Base-by-base conservation (phyloP, 1,140 invertebrate species). In the Papilio polyxenes region DNA sequence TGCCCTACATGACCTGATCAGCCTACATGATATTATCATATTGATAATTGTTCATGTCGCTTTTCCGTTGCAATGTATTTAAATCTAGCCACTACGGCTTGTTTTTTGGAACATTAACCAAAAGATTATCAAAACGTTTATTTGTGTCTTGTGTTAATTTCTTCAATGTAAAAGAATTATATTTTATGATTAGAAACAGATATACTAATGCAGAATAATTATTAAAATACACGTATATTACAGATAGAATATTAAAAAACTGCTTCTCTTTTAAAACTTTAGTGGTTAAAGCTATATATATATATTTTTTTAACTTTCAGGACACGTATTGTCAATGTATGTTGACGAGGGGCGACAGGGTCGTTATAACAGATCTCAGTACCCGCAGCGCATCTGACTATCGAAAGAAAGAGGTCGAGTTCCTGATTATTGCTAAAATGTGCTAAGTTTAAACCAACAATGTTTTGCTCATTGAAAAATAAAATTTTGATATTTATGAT, bases 331-430 rank as follows among this genome's bases (percentile, higher is more conserved):
- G 85, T 84, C 86, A 85, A 91, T 90, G 86, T 15, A 40, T 37
- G 87, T 85, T 83, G 86, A 87, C 80, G 76, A 80, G 81, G 79
- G 37, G 40, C 76, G 76, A 37, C 53, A 72, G 82, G 89, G 90
- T 92, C 91, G 87, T 84, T 87, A 87, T 88, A 89, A 90, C 87
- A 90, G 87, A 89, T 81, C 90, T 90, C 89, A 84, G 84, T 90
- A 89, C 85, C 80, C 81, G 79, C 78, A 82, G 81, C 84, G 82
- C 81, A 85, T 80, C 79, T 85, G 84, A 76, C 76, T 81, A 85
- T 83, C 37, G 78, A 84, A 75, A 78, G 87, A 91, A 89, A 81
- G 86, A 85, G 90, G 88, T 75, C 90, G 86, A 87, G 83, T 84
- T 78, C 85, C 83, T 83, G 82, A 85, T 79, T 84, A 76, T 74